Evolutionary conservation across 1,140 invertebrate species (phyloP), one percentile per base, ranked within the genome.

Genomic region (Listronotus oregonensis): DNA sequence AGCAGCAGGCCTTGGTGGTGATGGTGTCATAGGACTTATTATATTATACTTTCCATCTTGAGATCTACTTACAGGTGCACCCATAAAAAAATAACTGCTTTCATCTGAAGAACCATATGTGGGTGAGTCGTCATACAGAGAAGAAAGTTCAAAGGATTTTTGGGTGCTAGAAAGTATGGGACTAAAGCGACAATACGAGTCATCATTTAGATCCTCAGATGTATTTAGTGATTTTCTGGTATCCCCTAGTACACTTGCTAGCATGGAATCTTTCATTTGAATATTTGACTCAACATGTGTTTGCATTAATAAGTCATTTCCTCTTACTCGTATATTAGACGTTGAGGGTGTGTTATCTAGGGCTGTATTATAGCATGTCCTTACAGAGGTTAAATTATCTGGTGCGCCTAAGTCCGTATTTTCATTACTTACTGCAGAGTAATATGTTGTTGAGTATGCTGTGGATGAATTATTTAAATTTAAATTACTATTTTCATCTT

Each of bases 41-140:
- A 59, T 15, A 47, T 59, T 59, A n/a, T 59, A 47, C n/a, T 46
- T 59, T 21, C 56, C 56, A n/a, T 59, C 56, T n/a, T 59, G 21
- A 8, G 56, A 59, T 17, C 42, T 15, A 59, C 39, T 46, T 32
- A 44, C 10, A 21, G 58, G 34, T 12, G 31, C 27, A 3, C 21
- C 21, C 21, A 27, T 27, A 27, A 50, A 34, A n/a, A 18, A 18
- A 34, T 11, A n/a, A 7, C 10, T 12, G 14, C 18, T 18, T 11
- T 15, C 27, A 6, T 60, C 58, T 5, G 44, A 49, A 9, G 58
- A 60, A 50, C 50, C 58, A 18, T n/a, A n/a, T n/a, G n/a, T n/a
- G n/a, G n/a, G n/a, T n/a, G n/a, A n/a, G n/a, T n/a, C n/a, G n/a
- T n/a, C n/a, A n/a, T 60, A 12, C 14, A 50, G 11, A 14, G 7